These are phyloP conservation scores for Orchesella cincta DNA, from an alignment of 1,140 invertebrate genomes.

Conservation along the genomic window DNA sequence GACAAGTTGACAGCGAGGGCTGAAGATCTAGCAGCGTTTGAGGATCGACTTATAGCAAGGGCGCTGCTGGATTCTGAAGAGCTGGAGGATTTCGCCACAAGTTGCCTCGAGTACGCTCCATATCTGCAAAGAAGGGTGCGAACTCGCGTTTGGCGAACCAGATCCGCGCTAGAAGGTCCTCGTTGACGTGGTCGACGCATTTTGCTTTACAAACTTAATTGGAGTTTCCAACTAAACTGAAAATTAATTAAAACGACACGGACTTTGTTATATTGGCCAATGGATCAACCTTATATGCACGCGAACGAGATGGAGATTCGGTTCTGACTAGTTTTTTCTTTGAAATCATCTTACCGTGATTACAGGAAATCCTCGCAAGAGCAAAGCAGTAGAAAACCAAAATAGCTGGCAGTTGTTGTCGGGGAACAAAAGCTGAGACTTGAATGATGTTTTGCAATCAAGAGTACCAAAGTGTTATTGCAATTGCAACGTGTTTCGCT, in stretches of 20 bases:
- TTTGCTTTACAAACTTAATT: neutral
- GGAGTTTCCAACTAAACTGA: neutral
- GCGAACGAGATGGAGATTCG: too few relatives aligned
- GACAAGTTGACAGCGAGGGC: neutral
- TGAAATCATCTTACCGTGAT: neutral
- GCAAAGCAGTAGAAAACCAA: too few relatives aligned
- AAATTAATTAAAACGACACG: conserved; percentile 8
- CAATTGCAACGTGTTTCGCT: neutral
- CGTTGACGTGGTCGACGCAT: conserved; percentile 8
- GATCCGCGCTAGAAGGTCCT: conserved; percentile 1
- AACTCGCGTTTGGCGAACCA: neutral
- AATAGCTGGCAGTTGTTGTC: too few relatives aligned
- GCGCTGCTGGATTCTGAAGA: neutral
- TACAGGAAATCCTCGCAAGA: neutral
- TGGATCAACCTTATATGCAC: too few relatives aligned
- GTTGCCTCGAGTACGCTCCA: conserved; percentile 5
- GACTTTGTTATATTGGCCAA: too few relatives aligned
- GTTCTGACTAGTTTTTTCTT: too few relatives aligned
- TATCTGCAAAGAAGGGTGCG: neutral
- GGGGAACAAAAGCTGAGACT: neutral
- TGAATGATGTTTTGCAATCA: conserved; percentile 9
- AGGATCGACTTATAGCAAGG: neutral
- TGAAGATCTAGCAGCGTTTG: neutral
- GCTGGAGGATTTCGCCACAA: neutral
- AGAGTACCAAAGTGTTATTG: neutral